Percentiles rank a stretch among this genome's conserved stretches.
Evolutionary conservation across 1,140 invertebrate genomes (phyloP).

Genomic region (Brachionus paranguensis): DNA sequence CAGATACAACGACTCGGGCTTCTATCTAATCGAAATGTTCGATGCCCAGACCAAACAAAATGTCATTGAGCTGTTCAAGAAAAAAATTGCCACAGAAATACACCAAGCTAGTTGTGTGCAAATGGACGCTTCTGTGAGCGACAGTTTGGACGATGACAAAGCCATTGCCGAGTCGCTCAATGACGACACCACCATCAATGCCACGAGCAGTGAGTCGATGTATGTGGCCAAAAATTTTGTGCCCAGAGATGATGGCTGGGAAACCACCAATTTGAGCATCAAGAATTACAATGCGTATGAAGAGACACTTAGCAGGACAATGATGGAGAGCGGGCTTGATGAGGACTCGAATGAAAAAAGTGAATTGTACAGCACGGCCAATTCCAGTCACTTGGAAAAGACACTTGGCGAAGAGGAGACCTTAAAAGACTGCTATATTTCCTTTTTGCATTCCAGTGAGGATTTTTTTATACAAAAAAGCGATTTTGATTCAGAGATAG

Average conservation of each 20-base stretch:
- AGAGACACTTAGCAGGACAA: background rate
- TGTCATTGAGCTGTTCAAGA: background rate
- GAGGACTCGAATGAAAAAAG: background rate
- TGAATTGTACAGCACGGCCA: conserved; percentile 3
- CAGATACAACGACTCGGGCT: background rate
- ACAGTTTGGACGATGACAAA: conserved; percentile 23
- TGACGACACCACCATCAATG: background rate
- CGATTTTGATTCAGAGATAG: conserved; percentile 3
- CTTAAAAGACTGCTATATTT: background rate
- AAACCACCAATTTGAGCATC: background rate
- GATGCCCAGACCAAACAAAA: background rate
- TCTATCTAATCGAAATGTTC: conserved; percentile 4
- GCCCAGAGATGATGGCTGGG: background rate
- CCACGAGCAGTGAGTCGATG: background rate
- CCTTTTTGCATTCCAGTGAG: background rate
- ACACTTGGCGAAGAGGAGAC: background rate
- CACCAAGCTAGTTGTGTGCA: background rate
- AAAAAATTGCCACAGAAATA: background rate
- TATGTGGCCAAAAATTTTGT: background rate
- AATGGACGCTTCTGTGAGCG: background rate
- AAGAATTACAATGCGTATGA: background rate
- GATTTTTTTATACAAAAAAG: conserved; percentile 30
- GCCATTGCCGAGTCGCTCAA: conserved; percentile 23
- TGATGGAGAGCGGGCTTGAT: background rate
- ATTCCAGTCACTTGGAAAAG: conserved; percentile 9